These are phyloP conservation scores for Nephila pilipes DNA, from an alignment of 1,140 invertebrate genomes.

Conservation along the genomic window DNA sequence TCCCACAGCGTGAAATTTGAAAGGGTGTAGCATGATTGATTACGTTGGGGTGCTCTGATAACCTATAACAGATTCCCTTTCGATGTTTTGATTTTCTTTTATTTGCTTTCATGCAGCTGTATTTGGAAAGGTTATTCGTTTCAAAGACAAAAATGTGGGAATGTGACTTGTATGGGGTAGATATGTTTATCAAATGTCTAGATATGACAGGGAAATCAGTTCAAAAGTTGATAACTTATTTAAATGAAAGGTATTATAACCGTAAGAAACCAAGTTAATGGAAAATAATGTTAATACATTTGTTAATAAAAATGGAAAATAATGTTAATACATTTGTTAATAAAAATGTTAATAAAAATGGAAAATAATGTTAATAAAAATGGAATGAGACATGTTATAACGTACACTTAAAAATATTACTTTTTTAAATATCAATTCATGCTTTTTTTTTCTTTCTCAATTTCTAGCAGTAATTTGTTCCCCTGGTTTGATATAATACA, in stretches of 20 bases:
- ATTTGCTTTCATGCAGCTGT: neutral
- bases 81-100: neutral
- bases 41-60: neutral
- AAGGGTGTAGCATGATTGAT: constrained; percentile 35
- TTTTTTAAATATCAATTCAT: no score
- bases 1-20: neutral
- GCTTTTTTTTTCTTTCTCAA: no score
- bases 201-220: neutral
- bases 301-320: no score
- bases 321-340: no score
- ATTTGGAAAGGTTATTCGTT: neutral
- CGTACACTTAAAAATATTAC: no score
- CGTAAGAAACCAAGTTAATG: neutral
- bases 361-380: no score
- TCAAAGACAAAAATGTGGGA: neutral
- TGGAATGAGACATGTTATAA: no score
- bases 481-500: no score
- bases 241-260: neutral
- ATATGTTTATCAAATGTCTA: neutral
- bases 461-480: no score
- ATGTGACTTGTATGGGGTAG: neutral
- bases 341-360: no score
- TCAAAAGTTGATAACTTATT: neutral
- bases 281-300: neutral
- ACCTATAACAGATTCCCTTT: constrained; percentile 3